Percentiles rank a stretch among this genome's conserved stretches.
Conservation (phyloP, 2,888 invertebrate genomes). For the Tachystola acroxantha region DNA sequence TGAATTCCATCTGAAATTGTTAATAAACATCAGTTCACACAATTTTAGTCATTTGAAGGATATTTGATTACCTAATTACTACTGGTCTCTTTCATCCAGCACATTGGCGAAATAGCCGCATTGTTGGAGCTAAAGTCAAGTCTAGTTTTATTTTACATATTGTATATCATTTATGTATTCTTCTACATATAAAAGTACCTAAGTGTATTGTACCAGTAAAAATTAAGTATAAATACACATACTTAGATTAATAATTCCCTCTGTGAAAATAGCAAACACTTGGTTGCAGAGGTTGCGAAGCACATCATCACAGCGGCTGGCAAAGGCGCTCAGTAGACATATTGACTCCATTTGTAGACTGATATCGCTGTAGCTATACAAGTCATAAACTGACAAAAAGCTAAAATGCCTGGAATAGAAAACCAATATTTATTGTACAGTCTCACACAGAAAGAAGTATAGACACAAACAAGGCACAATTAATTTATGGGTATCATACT, state of each 20-base stretch:
- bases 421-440: too few species aligned
- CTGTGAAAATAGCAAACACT: slow-evolving; percentile 82
- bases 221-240: too few species aligned
- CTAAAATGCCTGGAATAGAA: slow-evolving; percentile 66
- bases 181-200: too few species aligned
- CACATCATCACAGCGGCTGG: slow-evolving; percentile 84
- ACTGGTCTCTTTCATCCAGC: too few species aligned
- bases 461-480: not conserved
- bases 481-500: not conserved
- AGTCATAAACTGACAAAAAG: slow-evolving; percentile 82
- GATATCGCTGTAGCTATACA: slow-evolving; percentile 72
- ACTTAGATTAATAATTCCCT: slow-evolving; percentile 65
- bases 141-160: too few species aligned
- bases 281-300: slow-evolving; percentile 85
- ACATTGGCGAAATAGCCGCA: too few species aligned
- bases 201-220: too few species aligned
- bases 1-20: slow-evolving; percentile 61
- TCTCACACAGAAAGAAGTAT: not conserved
- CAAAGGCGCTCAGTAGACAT: slow-evolving; percentile 82
- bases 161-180: too few species aligned
- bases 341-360: slow-evolving; percentile 78
- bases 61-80: too few species aligned
- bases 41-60: too few species aligned
- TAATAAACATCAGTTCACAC: not conserved
- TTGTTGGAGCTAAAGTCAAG: too few species aligned